Conservation (phyloP, 53 echinoderm and acorn worm genomes). For the Glandiceps talaboti region DNA sequence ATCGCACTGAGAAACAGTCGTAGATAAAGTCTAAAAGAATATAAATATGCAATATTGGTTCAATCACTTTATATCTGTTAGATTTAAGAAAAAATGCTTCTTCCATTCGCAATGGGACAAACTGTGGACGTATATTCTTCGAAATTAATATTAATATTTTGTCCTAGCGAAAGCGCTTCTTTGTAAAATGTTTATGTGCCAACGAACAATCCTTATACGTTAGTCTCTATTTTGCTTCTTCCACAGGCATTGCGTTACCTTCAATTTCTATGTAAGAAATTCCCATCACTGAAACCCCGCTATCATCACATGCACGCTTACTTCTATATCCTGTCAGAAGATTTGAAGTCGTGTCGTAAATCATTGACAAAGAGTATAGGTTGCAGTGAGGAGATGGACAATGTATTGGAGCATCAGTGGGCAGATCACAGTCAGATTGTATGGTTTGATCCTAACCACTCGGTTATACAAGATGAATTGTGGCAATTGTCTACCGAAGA, state of each 20-base stretch:
- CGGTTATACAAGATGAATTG: constrained; percentile 12
- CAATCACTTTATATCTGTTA: no score
- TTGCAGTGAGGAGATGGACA: constrained; percentile 10
- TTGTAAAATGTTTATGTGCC: no score
- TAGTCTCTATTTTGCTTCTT: not conserved
- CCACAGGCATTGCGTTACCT: constrained; percentile 42
- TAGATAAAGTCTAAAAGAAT: no score
- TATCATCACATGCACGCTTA: constrained; percentile 46
- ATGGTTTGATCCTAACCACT: constrained; percentile 32
- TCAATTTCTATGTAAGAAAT: constrained; percentile 21
- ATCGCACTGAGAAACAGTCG: no score
- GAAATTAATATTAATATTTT: no score
- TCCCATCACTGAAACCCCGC: constrained; percentile 53
- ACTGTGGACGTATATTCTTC: no score
- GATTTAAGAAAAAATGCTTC: no score
- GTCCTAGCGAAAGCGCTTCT: no score
- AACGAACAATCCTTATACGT: no score
- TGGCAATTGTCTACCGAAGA: constrained; percentile 25
- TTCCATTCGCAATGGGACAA: no score
- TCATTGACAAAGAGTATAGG: constrained; percentile 7
- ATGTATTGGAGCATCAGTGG: constrained; percentile 35
- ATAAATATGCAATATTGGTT: no score
- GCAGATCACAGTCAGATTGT: constrained; percentile 29
- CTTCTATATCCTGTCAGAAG: constrained; percentile 22
- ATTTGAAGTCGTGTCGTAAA: not conserved